Evolutionary conservation across 1,140 invertebrate genomes (phyloP).

Genomic region (Hestina assimilis): DNA sequence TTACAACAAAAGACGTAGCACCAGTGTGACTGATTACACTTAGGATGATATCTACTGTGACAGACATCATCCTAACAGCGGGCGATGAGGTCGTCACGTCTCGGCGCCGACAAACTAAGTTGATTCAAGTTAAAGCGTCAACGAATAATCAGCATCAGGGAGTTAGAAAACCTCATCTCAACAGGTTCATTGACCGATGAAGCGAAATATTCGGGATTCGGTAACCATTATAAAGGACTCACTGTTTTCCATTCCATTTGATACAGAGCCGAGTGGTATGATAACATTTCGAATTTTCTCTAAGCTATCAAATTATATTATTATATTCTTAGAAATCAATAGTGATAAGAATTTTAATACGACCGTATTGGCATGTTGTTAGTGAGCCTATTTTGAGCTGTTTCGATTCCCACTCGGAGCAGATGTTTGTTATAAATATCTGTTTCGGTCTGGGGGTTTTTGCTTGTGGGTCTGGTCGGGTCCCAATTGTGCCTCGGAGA

Average conservation of each 20-base stretch:
- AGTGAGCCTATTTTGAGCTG: too few species aligned
- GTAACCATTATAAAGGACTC: constrained; percentile 33
- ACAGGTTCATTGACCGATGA: constrained; percentile 30
- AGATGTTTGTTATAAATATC: too few species aligned
- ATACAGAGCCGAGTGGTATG: constrained; percentile 21
- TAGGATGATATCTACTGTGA: too few species aligned
- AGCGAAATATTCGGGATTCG: constrained; percentile 26
- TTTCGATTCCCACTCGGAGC: too few species aligned
- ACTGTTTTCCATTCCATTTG: constrained; percentile 35
- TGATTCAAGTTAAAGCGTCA: constrained; percentile 25
- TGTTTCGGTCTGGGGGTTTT: too few species aligned
- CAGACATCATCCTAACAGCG: too few species aligned
- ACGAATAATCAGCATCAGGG: constrained; percentile 31
- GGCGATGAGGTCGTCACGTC: too few species aligned
- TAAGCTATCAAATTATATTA: background rate
- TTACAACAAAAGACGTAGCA: too few species aligned
- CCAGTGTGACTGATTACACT: too few species aligned
- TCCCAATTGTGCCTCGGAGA: too few species aligned
- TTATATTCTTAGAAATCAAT: background rate
- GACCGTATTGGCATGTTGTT: too few species aligned
- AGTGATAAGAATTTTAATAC: background rate
- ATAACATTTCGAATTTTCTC: constrained; percentile 2
- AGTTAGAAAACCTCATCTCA: constrained; percentile 31
- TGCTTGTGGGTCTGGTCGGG: too few species aligned
- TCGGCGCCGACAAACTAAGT: constrained; percentile 14